phyloP scores from a whole-genome alignment of 2,113 vertebrate species.

The Arizona elegans region DNA sequence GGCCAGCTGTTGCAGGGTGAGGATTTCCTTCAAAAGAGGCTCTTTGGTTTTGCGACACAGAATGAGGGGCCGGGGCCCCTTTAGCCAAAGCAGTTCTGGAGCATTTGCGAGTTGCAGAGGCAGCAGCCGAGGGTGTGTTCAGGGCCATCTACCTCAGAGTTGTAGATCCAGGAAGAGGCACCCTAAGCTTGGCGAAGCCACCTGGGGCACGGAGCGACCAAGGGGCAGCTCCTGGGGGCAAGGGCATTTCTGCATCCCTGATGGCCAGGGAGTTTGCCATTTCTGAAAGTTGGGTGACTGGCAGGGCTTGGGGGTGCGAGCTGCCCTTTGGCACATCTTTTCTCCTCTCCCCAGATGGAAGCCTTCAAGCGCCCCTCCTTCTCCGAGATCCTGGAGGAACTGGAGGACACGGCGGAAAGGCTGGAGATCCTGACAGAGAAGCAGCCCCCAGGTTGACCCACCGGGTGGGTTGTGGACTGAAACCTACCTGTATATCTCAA shows the following conservation, averaged over 20 bases:
- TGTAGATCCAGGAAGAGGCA: not conserved
- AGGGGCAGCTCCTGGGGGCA: not conserved
- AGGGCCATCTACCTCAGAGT: too few species aligned
- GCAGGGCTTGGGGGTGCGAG: not conserved
- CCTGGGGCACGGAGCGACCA: not conserved
- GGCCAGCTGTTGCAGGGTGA: conserved; percentile 78
- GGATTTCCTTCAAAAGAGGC: not conserved
- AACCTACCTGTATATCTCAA: not conserved
- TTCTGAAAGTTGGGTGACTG: not conserved
- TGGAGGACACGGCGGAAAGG: conserved; percentile 74
- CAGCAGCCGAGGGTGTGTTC: not conserved
- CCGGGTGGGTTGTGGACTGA: not conserved
- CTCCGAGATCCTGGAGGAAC: conserved; percentile 77
- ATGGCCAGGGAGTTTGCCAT: not conserved
- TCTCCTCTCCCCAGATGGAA: conserved; percentile 69
- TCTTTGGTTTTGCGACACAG: not conserved
- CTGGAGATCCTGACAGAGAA: conserved; percentile 63
- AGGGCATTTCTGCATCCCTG: accelerated
- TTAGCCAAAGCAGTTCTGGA: not conserved
- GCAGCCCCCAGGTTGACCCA: conserved; percentile 28
- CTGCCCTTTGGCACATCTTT: not conserved
- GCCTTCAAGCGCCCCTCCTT: conserved; percentile 81
- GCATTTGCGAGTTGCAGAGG: not conserved
- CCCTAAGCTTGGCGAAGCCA: not conserved
- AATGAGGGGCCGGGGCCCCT: too few species aligned